Conservation (phyloP, 2,113 vertebrate species). For the Grantiella picta region DNA sequence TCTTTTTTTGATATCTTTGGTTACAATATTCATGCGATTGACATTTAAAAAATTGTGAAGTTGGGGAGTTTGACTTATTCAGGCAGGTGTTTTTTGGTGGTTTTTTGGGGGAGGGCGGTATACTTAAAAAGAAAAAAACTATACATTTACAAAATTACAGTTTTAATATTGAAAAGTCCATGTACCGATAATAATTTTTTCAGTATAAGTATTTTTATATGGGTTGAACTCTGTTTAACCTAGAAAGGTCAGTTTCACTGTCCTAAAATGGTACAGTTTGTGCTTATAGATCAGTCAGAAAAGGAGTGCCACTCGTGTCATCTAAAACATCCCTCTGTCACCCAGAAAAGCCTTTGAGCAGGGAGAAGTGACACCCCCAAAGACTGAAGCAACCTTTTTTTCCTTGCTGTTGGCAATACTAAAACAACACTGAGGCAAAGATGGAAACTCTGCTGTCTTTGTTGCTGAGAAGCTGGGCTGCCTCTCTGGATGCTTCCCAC, state of each 20-base stretch:
- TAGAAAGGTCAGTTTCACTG: not conserved
- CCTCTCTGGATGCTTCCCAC: not conserved
- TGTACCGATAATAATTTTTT: not conserved
- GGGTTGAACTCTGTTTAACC: not conserved
- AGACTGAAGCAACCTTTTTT: not conserved
- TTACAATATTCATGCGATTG: not conserved
- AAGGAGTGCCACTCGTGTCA: rapidly evolving
- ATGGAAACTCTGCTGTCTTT: not conserved
- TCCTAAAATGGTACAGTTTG: not conserved
- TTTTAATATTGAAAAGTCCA: not conserved
- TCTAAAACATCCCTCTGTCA: not conserved
- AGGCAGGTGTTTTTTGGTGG: not conserved
- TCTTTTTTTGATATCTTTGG: not conserved
- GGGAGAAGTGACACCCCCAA: not conserved
- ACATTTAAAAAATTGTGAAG: not conserved
- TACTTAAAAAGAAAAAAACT: not conserved
- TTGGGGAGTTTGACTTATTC: not conserved
- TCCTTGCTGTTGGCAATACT: not conserved
- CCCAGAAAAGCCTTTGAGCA: not conserved
- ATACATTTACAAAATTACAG: not conserved
- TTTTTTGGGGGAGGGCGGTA: not conserved
- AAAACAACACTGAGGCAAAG: not conserved
- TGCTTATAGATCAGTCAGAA: not conserved
- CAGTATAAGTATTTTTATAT: not conserved
- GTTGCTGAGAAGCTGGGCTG: not conserved